Percentiles rank a stretch among this genome's conserved stretches.
Evolutionary conservation across 2,888 invertebrate species (phyloP).

Genomic region (Drosophila cyrtoloma): DNA sequence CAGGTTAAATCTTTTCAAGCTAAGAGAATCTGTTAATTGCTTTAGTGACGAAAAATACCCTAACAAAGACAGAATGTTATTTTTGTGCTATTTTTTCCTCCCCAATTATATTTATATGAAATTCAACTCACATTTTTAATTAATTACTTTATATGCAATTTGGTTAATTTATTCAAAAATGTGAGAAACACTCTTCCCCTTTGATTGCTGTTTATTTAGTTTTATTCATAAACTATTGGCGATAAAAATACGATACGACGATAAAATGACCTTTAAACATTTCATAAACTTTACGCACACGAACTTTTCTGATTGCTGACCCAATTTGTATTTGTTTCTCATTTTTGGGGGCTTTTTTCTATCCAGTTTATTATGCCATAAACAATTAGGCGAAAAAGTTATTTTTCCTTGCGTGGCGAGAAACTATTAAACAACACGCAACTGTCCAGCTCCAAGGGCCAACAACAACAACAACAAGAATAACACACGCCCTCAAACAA

Average conservation of each 20-base stretch:
- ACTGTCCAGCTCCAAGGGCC: slow-evolving; percentile 35
- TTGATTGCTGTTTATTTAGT: neutral
- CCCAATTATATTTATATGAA: neutral
- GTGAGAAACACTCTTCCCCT: neutral
- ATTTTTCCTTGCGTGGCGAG: slow-evolving; percentile 61
- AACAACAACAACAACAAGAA: neutral
- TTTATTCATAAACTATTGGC: slow-evolving; percentile 17
- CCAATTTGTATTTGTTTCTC: slow-evolving; percentile 22
- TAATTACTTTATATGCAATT: neutral
- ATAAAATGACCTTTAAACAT: slow-evolving; percentile 35
- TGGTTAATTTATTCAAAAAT: neutral
- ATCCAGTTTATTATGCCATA: slow-evolving; percentile 60
- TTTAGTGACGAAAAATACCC: neutral
- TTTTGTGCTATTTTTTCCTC: neutral
- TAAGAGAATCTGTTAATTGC: neutral
- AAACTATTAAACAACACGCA: slow-evolving; percentile 61
- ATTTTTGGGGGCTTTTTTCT: slow-evolving; percentile 18
- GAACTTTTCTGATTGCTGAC: slow-evolving; percentile 39
- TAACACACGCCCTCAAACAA: neutral
- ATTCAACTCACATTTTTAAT: neutral
- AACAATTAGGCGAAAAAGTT: slow-evolving; percentile 66
- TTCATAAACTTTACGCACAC: slow-evolving; percentile 32
- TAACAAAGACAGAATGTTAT: neutral
- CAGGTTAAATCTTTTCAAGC: neutral
- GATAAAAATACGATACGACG: neutral